These are phyloP conservation scores for Melinopterus prodromus DNA, from an alignment of 2,888 invertebrate species.

Conservation along the genomic window DNA sequence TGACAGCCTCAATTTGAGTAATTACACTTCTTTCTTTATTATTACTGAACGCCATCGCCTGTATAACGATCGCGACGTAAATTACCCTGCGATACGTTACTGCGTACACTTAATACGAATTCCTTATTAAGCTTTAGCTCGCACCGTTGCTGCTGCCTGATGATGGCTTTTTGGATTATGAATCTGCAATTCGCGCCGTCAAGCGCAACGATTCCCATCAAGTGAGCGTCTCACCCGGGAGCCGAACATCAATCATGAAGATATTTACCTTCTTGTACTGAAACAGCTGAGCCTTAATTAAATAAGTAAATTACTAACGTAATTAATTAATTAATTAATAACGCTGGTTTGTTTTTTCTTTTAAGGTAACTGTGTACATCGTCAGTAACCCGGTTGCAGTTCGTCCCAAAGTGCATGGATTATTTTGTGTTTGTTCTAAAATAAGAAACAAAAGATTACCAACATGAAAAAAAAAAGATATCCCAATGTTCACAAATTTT, in stretches of 20 bases:
- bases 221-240: background rate
- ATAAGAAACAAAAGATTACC: too few relatives aligned
- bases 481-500: too few relatives aligned
- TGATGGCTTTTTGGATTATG: background rate
- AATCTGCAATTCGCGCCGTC: background rate
- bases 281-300: background rate
- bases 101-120: background rate
- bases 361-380: too few relatives aligned
- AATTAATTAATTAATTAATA: background rate
- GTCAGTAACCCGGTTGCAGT: too few relatives aligned
- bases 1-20: constrained; percentile 4
- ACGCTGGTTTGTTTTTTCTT: too few relatives aligned
- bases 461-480: too few relatives aligned
- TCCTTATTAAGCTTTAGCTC: background rate
- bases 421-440: too few relatives aligned
- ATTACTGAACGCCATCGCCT: background rate
- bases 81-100: background rate
- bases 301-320: background rate
- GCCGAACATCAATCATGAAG: background rate
- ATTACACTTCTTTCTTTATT: background rate
- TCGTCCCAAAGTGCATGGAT: too few relatives aligned
- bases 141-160: background rate
- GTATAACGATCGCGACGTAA: background rate
- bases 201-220: background rate
- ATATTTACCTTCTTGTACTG: background rate